Evolutionary conservation across 2,888 invertebrate genomes (phyloP), one percentile per base, ranked within the genome.

Genomic region (Bembecia ichneumoniformis): DNA sequence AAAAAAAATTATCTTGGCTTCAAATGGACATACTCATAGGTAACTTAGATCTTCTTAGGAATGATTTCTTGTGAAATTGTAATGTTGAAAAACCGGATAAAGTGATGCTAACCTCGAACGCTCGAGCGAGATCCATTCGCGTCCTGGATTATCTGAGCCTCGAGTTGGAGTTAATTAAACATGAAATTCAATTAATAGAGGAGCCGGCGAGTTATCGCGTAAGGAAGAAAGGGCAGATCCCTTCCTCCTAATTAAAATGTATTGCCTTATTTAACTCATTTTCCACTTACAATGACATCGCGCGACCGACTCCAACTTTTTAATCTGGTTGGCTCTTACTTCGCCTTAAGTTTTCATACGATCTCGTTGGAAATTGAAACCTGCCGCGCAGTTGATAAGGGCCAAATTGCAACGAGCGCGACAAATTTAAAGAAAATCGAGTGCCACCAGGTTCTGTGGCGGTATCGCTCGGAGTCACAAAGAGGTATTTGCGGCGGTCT

Each of bases 241-340:
- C 81, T 78, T 80, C 80, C 74, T 77, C 75, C 84, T 87, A 84
- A 87, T 87, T 87, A 87, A 87, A 87, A 87, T 86, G 83, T 87
- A 87, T 87, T 87, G 86, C 86, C 80, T 86, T 87, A 84, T 87
- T 87, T 83, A 84, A 87, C 86, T 87, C 84, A 86, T 87, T 87
- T 86, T 83, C 84, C 77, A 83, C 82, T 84, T 78, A 83, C 83
- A 84, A 81, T 83, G 84, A 84, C 82, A 80, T 75, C 77, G 82
- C 77, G 78, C 77, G 82, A 81, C 81, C 80, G 79, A 74, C 77
- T 83, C 79, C 75, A 86, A 86, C 84, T 87, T 87, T 86, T 87
- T 87, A 87, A 87, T 87, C 86, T 87, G 72, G 66, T 63, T 63
- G 67, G 67, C 68, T 77, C 75, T 75, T 66, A 67, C 71, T 75